Conservation (phyloP, 2,797 vertebrate species). For the Dallia pectoralis region DNA sequence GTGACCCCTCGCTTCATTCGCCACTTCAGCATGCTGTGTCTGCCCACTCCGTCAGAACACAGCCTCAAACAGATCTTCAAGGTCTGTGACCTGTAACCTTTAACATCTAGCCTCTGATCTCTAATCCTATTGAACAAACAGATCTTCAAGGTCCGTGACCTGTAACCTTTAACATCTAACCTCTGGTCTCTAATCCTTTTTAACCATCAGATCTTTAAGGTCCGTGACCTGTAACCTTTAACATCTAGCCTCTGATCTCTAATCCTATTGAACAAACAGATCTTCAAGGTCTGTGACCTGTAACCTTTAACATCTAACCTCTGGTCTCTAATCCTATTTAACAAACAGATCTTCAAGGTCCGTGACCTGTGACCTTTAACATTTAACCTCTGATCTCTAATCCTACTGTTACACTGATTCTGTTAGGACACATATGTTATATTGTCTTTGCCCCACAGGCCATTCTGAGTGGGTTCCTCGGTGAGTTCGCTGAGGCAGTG, state of each 20-base stretch:
- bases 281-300: not conserved
- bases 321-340: not conserved
- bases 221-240: not conserved
- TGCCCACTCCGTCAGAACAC: conserved; percentile 82
- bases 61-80: conserved; percentile 87
- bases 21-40: conserved; percentile 84
- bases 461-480: conserved; percentile 81
- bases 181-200: not conserved
- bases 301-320: conserved; percentile 21
- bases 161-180: conserved; percentile 21
- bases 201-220: no score
- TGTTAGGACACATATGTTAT: not conserved
- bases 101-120: conserved; percentile 21
- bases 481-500: conserved; percentile 77
- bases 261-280: no score
- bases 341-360: conserved; percentile 72
- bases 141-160: conserved; percentile 72
- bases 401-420: no score
- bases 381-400: not conserved
- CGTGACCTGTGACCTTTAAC: conserved; percentile 17
- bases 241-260: not conserved
- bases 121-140: not conserved
- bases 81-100: conserved; percentile 49
- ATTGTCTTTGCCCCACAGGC: conserved; percentile 61
- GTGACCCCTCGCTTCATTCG: conserved; percentile 84